Evolutionary conservation across 2,113 vertebrate species (phyloP).

Genomic region (Alectura lathami): DNA sequence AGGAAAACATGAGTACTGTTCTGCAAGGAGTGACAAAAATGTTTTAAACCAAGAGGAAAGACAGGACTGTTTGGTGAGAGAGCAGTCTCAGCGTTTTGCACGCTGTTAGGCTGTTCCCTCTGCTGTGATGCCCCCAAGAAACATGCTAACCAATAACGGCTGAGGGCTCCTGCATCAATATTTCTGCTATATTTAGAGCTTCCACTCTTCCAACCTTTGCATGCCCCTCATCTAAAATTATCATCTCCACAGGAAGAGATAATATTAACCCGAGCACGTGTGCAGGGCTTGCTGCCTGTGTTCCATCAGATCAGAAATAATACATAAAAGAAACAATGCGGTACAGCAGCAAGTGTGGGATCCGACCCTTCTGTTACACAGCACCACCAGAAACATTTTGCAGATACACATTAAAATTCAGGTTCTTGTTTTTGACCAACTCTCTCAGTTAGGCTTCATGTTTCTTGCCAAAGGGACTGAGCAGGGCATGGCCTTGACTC

Average conservation of each 20-base stretch:
- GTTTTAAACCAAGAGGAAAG: neutral
- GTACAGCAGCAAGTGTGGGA: neutral
- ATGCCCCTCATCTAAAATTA: neutral
- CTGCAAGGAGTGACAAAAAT: neutral
- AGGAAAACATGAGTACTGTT: accelerated
- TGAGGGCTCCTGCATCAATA: neutral
- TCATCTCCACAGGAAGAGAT: neutral
- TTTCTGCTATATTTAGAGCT: neutral
- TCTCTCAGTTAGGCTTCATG: neutral
- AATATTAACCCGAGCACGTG: neutral
- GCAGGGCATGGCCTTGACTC: neutral
- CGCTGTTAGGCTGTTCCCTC: neutral
- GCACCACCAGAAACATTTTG: neutral
- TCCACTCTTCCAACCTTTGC: neutral
- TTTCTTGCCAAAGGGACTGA: neutral
- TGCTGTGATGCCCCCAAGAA: neutral
- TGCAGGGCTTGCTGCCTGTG: neutral
- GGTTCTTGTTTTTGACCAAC: neutral
- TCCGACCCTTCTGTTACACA: neutral
- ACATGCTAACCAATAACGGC: neutral
- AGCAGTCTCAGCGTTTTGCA: neutral
- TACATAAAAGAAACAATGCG: neutral
- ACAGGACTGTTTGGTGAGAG: neutral
- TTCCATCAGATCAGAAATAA: neutral
- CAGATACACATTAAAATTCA: neutral